Evolutionary conservation across 2,888 invertebrate species (phyloP).

Genomic region (Temnothorax ravouxi): DNA sequence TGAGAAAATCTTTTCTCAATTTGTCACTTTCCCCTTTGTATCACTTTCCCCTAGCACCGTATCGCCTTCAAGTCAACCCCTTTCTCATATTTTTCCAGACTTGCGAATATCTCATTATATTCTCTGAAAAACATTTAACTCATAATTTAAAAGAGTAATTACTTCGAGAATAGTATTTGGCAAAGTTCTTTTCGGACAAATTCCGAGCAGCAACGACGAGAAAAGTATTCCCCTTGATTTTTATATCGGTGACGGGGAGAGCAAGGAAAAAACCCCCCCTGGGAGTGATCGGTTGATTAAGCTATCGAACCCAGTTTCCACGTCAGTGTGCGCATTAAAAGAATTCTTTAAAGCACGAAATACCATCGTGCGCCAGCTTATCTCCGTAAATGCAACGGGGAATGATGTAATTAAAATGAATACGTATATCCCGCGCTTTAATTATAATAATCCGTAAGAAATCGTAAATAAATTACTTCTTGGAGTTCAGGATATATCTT

Average conservation of each 20-base stretch:
- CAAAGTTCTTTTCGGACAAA: not conserved
- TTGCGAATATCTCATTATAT: not conserved
- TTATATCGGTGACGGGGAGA: conserved; percentile 44
- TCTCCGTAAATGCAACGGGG: conserved; percentile 12
- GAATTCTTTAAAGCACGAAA: conserved; percentile 39
- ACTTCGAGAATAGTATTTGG: not conserved
- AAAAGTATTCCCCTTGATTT: conserved; percentile 50
- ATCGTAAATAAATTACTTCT: conserved; percentile 24
- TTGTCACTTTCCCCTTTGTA: not conserved
- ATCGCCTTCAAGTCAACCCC: not conserved
- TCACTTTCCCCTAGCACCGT: not conserved
- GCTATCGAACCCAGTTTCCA: conserved; percentile 68
- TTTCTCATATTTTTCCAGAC: not conserved
- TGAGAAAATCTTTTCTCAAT: not conserved
- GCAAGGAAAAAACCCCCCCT: conserved; percentile 56
- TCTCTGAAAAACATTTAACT: not conserved
- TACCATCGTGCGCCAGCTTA: not conserved
- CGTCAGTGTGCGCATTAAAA: conserved; percentile 38
- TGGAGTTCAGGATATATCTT: not conserved
- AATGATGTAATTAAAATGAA: conserved; percentile 33
- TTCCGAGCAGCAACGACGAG: conserved; percentile 13
- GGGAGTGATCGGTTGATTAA: conserved; percentile 69
- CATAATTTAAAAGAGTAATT: conserved; percentile 25
- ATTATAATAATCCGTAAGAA: conserved; percentile 8
- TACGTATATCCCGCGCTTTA: not conserved